A percentile compares a stretch with the other conserved stretches of the same genome.
These are phyloP conservation scores for Tenodera sinensis DNA, from an alignment of 2,888 invertebrate species.

Conservation along the genomic window DNA sequence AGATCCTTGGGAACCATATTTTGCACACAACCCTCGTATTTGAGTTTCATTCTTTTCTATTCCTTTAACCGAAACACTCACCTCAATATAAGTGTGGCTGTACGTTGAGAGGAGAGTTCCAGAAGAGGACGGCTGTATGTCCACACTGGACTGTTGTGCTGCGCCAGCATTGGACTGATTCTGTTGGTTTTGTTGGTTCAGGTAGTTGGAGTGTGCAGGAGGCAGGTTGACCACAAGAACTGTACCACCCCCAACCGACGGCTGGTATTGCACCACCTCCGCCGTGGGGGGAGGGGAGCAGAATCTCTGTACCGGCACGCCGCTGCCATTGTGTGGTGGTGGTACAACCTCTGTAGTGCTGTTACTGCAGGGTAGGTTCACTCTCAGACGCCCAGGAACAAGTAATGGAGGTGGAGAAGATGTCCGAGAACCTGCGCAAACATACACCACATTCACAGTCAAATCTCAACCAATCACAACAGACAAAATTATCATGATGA, in stretches of 20 bases:
- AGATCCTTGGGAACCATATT: too few species aligned
- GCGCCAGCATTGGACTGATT: conserved; percentile 27
- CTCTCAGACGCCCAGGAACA: conserved; percentile 23
- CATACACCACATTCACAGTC: background rate
- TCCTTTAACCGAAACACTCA: conserved; percentile 38
- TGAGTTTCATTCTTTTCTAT: too few species aligned
- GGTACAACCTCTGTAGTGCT: conserved; percentile 33
- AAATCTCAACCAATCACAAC: too few species aligned
- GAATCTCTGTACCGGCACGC: conserved; percentile 33
- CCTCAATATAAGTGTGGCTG: conserved; percentile 56
- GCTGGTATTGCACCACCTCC: conserved; percentile 61
- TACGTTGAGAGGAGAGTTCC: conserved; percentile 53
- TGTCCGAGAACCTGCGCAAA: conserved; percentile 22
- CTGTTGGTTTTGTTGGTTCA: conserved; percentile 33
- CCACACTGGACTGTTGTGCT: conserved; percentile 17
- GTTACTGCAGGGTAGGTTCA: conserved; percentile 28
- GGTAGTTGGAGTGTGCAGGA: conserved; percentile 54
- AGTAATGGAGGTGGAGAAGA: conserved; percentile 34
- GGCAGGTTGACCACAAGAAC: conserved; percentile 80
- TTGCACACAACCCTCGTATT: too few species aligned
- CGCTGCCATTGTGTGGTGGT: background rate
- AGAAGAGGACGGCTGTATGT: conserved; percentile 38
- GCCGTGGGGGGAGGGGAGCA: conserved; percentile 40
- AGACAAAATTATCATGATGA: too few species aligned
- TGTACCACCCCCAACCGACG: conserved; percentile 59